A percentile compares a stretch with the other conserved stretches of the same genome.
phyloP scores from a whole-genome alignment of 2,113 vertebrate species.

The human region DNA sequence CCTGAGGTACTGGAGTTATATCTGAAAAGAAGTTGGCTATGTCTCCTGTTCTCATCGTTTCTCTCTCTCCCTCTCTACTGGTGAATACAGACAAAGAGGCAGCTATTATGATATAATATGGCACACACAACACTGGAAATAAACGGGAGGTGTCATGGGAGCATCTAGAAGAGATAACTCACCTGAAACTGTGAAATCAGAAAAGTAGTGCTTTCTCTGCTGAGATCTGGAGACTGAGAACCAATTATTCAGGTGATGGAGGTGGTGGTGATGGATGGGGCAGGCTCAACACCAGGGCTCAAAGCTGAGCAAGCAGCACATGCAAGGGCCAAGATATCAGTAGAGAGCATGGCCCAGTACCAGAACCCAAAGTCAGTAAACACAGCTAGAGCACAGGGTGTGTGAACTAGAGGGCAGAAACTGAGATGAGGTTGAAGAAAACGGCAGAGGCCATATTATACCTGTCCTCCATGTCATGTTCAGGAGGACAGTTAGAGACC shows the following conservation, averaged over 20 bases:
- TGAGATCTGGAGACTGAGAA: neutral
- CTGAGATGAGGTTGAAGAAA: neutral
- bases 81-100: neutral
- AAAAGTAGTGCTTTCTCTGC: neutral
- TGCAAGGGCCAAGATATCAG: neutral
- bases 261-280: neutral
- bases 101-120: neutral
- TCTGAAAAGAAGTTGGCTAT: neutral
- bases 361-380: neutral
- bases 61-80: neutral
- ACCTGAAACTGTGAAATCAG: neutral
- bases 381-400: neutral
- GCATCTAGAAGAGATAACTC: neutral
- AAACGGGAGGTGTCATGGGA: neutral
- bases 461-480: neutral
- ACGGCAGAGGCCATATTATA: neutral
- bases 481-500: neutral
- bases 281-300: neutral
- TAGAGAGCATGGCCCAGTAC: neutral
- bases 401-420: neutral
- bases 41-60: neutral
- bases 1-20: neutral
- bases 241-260: neutral
- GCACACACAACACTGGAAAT: neutral
- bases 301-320: neutral